Base-by-base conservation (phyloP, 2,113 vertebrate genomes). In the Numida meleagris region DNA sequence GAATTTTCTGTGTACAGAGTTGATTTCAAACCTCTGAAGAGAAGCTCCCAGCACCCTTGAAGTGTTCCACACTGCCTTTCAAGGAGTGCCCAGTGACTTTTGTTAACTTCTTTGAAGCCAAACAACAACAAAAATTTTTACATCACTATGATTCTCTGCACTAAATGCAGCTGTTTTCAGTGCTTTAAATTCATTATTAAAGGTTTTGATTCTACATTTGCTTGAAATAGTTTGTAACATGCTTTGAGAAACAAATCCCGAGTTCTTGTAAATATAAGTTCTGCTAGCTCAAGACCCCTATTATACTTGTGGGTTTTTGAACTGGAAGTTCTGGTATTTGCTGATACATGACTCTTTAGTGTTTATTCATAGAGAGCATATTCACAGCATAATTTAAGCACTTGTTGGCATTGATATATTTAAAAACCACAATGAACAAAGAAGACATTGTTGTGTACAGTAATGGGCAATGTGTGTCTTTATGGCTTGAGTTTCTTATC, bases 391-490 rank as follows among this genome's bases (percentile, higher is more conserved):
- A 45, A 72, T 70, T 91, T 55, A 77, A 87, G 74, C 17, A 19
- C 21, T 87, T 75, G 14, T 62, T 92, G 77, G 74, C 88, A 66
- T 50, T 82, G 81, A 76, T 94, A 38, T n/a, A 31, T 85, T 82
- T 92, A 20, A 87, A 82, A 68, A 85, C n/a, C 91, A 85, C 55
- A 94, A 34, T 80, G 77, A 93, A 82, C 92, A 93, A 40, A 79
- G 61, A 29, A 55, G 58, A 8, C 68, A 34, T 75, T 96, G 45
- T 43, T 93, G 29, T 84, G 6, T 65, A 31, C 16, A 43, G 48
- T 88, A 92, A 70, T 36, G 92, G 67, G 38, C 79, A 91, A 19
- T 70, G 72, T 42, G 78, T 9, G 57, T 92, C 67, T 88, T 93
- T 78, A 59, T 81, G 76, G 25, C 67, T 93, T 90, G 17, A 87